A percentile compares a stretch with the other conserved stretches of the same genome.
Evolutionary conservation across 2,113 vertebrate species (phyloP).

Genomic region (Chlorodrepanis virens): DNA sequence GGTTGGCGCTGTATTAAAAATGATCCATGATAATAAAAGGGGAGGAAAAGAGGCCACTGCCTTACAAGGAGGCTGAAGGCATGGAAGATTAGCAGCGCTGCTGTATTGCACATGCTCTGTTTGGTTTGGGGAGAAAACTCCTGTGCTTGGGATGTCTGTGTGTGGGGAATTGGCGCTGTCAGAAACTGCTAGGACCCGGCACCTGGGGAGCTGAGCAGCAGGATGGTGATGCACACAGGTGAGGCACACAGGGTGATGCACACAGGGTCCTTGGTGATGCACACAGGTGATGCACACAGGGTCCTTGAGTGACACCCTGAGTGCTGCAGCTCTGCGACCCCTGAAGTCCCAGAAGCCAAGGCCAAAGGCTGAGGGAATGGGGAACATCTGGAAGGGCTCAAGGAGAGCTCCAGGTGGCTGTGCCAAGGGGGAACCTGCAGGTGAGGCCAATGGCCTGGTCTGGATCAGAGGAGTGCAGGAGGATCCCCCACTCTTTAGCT

Average conservation of each 20-base stretch:
- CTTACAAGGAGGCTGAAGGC: not conserved
- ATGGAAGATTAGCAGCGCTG: not conserved
- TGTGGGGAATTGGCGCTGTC: accelerated
- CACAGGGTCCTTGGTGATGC: too few relatives aligned
- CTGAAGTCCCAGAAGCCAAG: accelerated
- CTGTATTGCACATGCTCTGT: accelerated
- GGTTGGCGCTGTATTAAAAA: not conserved
- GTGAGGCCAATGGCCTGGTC: accelerated
- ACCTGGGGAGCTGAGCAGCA: accelerated
- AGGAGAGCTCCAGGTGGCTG: not conserved
- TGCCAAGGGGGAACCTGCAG: not conserved
- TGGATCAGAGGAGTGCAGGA: accelerated
- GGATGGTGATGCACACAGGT: not conserved
- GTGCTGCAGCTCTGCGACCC: not conserved
- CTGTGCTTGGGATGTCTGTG: accelerated
- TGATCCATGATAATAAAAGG: not conserved
- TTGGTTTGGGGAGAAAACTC: not conserved
- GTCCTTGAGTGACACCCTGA: accelerated
- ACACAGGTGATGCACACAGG: too few relatives aligned
- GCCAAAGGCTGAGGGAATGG: not conserved
- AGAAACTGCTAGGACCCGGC: not conserved
- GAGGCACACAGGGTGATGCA: accelerated
- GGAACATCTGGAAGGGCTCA: accelerated
- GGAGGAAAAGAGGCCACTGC: not conserved
- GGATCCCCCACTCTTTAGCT: not conserved